Evolutionary conservation across 2,113 vertebrate genomes (phyloP).

Genomic region (Pelodiscus sinensis): DNA sequence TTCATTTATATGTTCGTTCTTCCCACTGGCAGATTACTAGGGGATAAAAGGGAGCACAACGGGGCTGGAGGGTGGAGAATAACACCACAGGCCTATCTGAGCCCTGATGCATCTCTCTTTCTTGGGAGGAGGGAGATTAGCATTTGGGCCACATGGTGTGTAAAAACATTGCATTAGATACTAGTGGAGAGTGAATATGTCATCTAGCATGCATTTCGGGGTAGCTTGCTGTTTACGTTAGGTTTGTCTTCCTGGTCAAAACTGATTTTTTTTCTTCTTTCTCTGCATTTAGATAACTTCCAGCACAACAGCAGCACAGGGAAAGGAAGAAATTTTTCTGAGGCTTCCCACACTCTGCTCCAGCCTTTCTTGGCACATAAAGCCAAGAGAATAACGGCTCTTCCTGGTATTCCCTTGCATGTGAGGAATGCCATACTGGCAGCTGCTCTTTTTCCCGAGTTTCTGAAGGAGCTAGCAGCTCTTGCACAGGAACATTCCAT

Average conservation of each 20-base stretch:
- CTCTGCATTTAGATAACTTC: constrained; percentile 78
- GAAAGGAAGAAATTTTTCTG: constrained; percentile 65
- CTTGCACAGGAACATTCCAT: constrained; percentile 96
- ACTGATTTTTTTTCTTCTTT: not conserved
- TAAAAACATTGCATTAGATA: not conserved
- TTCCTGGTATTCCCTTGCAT: constrained; percentile 80
- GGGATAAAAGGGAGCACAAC: not conserved
- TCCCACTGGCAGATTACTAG: constrained; percentile 1
- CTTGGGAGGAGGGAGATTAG: constrained; percentile 10
- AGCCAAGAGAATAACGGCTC: constrained; percentile 74
- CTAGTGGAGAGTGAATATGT: not conserved
- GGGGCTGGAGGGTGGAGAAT: not conserved
- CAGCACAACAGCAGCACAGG: constrained; percentile 67
- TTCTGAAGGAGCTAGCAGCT: constrained; percentile 97
- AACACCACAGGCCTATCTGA: not conserved
- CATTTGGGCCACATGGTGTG: not conserved
- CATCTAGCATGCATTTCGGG: not conserved
- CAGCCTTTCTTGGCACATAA: constrained; percentile 78
- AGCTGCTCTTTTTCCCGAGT: constrained; percentile 93
- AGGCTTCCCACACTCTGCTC: constrained; percentile 69
- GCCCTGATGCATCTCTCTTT: not conserved
- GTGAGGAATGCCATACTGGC: constrained; percentile 89
- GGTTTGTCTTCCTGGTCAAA: not conserved
- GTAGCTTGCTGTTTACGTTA: not conserved
- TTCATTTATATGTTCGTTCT: constrained; percentile 11